phyloP scores from a whole-genome alignment of 30 jellyfish, hydroid and myxozoan species.

The Turritopsis dohrnii region DNA sequence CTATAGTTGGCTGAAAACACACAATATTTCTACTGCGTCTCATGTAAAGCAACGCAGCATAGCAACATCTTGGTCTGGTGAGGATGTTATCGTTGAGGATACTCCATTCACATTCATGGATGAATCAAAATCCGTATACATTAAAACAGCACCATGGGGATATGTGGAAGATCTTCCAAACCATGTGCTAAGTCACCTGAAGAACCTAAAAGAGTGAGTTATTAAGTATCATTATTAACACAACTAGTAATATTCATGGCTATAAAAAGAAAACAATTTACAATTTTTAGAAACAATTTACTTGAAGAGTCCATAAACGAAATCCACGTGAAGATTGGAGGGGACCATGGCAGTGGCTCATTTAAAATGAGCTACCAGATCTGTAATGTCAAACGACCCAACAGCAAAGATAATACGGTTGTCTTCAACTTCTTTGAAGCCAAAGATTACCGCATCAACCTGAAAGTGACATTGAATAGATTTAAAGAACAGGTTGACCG shows the following conservation, averaged over 20 bases:
- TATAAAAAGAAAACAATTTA: too few relatives aligned
- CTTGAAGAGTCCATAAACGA: background rate
- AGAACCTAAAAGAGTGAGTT: constrained; percentile 6
- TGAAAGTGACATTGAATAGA: background rate
- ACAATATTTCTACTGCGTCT: constrained; percentile 21
- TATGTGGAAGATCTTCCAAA: constrained; percentile 22
- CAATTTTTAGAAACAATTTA: background rate
- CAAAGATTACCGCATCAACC: background rate
- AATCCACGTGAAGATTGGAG: constrained; percentile 21
- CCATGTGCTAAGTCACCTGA: constrained; percentile 2
- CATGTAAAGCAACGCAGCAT: background rate
- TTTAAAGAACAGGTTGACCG: constrained; percentile 1
- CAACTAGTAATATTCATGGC: background rate
- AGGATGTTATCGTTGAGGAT: constrained; percentile 8
- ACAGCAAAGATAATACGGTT: constrained; percentile 10
- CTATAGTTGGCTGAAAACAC: constrained; percentile 24
- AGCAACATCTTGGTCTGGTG: constrained; percentile 24
- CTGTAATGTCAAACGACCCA: background rate
- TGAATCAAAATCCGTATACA: background rate
- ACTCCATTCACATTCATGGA: constrained; percentile 4
- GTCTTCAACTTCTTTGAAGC: constrained; percentile 18
- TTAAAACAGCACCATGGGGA: background rate
- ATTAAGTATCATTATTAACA: background rate
- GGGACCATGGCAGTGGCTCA: constrained; percentile 23
- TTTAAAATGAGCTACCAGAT: too few relatives aligned